These are phyloP conservation scores for Cyanistes caeruleus DNA, from an alignment of 2,113 vertebrate genomes.

Conservation along the genomic window DNA sequence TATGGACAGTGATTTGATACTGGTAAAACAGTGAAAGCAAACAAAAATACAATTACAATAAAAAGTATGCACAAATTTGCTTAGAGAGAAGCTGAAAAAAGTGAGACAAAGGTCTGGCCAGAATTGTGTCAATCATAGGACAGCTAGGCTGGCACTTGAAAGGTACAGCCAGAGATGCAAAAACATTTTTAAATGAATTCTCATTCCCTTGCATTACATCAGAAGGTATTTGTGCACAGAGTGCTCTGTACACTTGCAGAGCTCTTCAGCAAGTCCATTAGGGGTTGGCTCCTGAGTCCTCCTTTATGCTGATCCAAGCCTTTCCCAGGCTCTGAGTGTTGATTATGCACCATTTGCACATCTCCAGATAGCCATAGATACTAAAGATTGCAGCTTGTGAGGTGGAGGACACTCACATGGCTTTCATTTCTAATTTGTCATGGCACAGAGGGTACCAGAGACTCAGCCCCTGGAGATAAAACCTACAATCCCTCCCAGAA, in stretches of 20 bases:
- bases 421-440: background rate
- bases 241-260: background rate
- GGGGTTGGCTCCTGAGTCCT: background rate
- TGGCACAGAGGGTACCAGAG: background rate
- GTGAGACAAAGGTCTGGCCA: background rate
- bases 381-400: background rate
- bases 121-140: background rate
- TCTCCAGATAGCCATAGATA: background rate
- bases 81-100: background rate
- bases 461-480: background rate
- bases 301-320: constrained; percentile 19
- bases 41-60: background rate
- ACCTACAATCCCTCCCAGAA: background rate
- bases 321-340: background rate
- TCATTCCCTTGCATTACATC: background rate
- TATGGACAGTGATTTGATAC: background rate
- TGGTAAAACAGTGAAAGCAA: background rate
- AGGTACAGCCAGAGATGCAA: background rate
- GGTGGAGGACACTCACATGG: background rate
- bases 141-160: background rate
- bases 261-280: background rate
- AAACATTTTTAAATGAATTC: background rate
- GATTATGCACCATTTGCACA: background rate
- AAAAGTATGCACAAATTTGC: background rate
- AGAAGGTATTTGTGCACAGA: background rate